These are phyloP conservation scores for Tangara arthus DNA, from an alignment of 2,797 vertebrate genomes.

Conservation along the genomic window DNA sequence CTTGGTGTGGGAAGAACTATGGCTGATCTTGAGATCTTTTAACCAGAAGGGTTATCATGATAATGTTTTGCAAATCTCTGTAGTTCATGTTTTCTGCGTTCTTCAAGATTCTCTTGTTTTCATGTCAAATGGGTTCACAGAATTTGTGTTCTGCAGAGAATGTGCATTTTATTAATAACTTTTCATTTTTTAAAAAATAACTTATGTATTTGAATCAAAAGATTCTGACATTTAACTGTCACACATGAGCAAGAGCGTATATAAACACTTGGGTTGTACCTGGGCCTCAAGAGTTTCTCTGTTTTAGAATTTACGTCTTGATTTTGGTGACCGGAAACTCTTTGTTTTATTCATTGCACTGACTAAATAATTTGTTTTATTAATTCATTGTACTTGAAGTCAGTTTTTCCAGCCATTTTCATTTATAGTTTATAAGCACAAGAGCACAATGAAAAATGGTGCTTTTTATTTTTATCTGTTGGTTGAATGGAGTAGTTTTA, in stretches of 20 bases:
- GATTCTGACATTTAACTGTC: background rate
- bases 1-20: background rate
- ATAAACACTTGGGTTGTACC: background rate
- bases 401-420: background rate
- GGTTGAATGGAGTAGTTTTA: background rate
- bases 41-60: background rate
- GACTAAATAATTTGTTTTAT: constrained; percentile 11
- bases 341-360: background rate
- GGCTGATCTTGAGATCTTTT: background rate
- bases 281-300: background rate
- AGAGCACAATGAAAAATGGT: background rate
- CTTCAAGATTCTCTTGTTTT: background rate
- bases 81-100: background rate
- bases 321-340: background rate
- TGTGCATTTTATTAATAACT: background rate
- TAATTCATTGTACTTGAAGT: background rate
- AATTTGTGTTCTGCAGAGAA: background rate
- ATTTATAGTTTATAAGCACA: background rate
- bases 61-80: background rate
- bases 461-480: background rate
- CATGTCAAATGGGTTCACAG: background rate
- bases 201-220: background rate
- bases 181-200: background rate
- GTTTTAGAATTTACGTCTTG: background rate
- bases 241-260: background rate